Conservation (phyloP, 2,888 invertebrate species). For the Agonopterix arenella region DNA sequence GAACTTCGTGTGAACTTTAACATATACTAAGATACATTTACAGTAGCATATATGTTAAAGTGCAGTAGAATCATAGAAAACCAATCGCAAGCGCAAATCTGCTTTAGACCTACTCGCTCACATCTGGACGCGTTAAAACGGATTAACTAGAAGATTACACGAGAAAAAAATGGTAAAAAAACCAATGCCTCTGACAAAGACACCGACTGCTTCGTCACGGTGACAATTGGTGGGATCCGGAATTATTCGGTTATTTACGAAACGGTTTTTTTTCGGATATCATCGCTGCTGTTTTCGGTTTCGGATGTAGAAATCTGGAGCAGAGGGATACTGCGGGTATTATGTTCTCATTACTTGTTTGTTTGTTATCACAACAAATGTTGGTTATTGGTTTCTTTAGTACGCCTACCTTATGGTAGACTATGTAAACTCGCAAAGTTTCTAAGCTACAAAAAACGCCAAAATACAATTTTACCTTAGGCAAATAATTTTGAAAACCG, state of each 20-base stretch:
- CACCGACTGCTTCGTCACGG: conserved; percentile 63
- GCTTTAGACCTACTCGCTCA: conserved; percentile 33
- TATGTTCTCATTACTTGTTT: neutral
- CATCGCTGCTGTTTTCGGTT: conserved; percentile 38
- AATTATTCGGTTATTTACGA: conserved; percentile 57
- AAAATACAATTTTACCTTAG: no score
- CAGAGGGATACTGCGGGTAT: conserved; percentile 15
- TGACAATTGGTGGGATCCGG: conserved; percentile 65
- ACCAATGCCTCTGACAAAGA: conserved; percentile 46
- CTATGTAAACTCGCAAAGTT: no score
- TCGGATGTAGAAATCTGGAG: conserved; percentile 27
- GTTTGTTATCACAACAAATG: no score
- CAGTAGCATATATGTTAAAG: no score
- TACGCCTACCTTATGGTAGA: no score
- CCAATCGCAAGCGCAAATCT: conserved; percentile 26
- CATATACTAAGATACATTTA: no score
- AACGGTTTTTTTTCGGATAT: conserved; percentile 35
- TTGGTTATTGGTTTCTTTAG: no score
- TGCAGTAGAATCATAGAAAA: no score
- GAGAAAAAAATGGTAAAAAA: conserved; percentile 36
- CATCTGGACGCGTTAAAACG: conserved; percentile 74
- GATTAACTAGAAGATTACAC: conserved; percentile 71
- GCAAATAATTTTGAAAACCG: no score
- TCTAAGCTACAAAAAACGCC: no score
- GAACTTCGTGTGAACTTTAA: no score